Base-by-base conservation (phyloP, 2,888 invertebrate genomes). In the Athripsodes cinereus region DNA sequence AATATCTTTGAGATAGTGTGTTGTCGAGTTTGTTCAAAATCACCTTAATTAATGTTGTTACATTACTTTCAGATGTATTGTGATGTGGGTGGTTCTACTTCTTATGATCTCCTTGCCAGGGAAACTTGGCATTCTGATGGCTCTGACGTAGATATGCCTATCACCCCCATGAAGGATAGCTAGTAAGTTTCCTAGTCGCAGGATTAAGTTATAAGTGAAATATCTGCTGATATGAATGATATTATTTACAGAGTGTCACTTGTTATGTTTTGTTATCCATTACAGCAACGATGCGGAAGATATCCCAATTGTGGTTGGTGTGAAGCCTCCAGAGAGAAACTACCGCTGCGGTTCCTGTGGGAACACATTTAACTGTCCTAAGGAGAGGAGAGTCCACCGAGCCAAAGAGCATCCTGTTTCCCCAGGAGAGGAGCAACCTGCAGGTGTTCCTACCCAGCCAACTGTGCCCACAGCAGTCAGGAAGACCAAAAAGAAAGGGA, bases 71-170 rank as follows among this genome's bases (percentile, higher is more conserved):
- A 83, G 74, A 82, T 84, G 71, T 85, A 85, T 63, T 79, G 77
- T 62, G 80, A 81, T 64, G 76, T 73, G 5, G 71, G 74, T 5
- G 75, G 78, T 67, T 78, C 78, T 1, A 74, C 76, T 65, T 81
- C 84, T 1, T 86, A 85, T 67, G 85, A 86, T 67, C 70, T 86
- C 49, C 79, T 86, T 66, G 85, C 85, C 1, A 77, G 85, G 1
- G 86, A 86, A 69, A 82, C 81, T 67, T 87, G 86, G 86, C 81
- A 81, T 58, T 84, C 84, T 0, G 86, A 86, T 67, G 82, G 83
- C n/a, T 86, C 85, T 0, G 85, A 86, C 63, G 76, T 78, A 57
- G 80, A 80, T 66, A 69, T 58, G 56, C 63, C 70, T 49, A 75
- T 76, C 44, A 70, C 68, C 35, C 67, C 64, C 59, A 50, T 64